Evolutionary conservation across 2,888 invertebrate genomes (phyloP).

Genomic region (Ichneumoninae sp.): DNA sequence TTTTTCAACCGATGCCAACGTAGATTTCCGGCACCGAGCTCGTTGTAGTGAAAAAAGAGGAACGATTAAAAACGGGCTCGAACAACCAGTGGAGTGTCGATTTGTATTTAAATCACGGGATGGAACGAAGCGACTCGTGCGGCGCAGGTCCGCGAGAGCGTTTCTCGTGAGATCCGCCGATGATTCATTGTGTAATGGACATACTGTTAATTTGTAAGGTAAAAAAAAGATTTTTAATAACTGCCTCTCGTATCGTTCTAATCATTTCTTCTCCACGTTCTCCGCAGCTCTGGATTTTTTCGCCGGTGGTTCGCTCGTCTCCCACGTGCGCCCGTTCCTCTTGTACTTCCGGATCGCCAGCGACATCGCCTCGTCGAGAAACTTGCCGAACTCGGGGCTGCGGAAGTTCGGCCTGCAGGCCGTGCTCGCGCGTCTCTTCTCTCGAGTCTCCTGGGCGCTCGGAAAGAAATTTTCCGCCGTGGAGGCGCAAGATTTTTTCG

Average conservation of each 20-base stretch:
- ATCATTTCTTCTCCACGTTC: neutral
- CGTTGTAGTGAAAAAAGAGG: neutral
- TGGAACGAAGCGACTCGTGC: conserved; percentile 25
- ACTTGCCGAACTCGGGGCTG: conserved; percentile 64
- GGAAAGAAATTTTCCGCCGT: conserved; percentile 6
- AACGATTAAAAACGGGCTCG: neutral
- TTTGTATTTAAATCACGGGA: conserved; percentile 32
- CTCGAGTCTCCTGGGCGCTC: neutral
- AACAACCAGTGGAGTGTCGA: conserved; percentile 45
- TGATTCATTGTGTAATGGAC: conserved; percentile 75
- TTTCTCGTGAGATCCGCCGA: conserved; percentile 65
- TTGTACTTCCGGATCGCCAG: conserved; percentile 68
- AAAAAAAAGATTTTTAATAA: conserved; percentile 71
- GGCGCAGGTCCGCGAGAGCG: conserved; percentile 27
- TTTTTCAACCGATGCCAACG: conserved; percentile 34
- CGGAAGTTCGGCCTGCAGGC: conserved; percentile 59
- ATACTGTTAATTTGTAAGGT: conserved; percentile 78
- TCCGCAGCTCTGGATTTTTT: conserved; percentile 54
- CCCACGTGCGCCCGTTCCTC: conserved; percentile 60
- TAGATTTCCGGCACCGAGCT: conserved; percentile 2
- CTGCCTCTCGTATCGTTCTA: conserved; percentile 16
- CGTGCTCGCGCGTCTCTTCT: neutral
- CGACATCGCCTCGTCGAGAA: conserved; percentile 70
- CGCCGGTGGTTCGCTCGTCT: conserved; percentile 54
- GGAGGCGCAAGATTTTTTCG: neutral